These are phyloP conservation scores for Spinus olivaceus DNA, from an alignment of 2,797 vertebrate species.

Conservation along the genomic window DNA sequence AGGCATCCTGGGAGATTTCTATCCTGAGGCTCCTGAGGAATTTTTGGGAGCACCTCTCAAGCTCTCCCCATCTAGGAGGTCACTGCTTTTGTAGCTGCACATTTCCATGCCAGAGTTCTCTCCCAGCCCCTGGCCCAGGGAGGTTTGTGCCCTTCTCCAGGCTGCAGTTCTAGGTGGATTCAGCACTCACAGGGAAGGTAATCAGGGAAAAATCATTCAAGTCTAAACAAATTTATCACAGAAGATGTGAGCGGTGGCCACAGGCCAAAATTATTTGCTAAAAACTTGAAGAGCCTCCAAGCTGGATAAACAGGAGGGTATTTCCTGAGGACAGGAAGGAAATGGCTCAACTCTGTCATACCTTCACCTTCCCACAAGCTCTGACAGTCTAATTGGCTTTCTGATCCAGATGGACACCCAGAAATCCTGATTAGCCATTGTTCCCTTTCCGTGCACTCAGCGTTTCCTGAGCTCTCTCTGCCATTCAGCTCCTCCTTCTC, in stretches of 20 bases:
- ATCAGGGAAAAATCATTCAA: neutral
- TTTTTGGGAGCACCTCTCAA: neutral
- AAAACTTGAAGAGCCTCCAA: neutral
- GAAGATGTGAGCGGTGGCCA: neutral
- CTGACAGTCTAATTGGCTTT: neutral
- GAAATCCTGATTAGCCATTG: slow-evolving; percentile 46
- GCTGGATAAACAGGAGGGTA: neutral
- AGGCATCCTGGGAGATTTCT: neutral
- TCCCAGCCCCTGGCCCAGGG: neutral
- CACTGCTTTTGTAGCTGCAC: neutral
- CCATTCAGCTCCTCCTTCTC: neutral
- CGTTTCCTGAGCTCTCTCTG: neutral
- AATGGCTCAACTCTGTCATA: neutral
- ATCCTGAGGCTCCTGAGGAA: accelerated
- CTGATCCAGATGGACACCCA: neutral
- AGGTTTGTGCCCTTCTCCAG: neutral
- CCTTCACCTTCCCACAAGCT: slow-evolving; percentile 17
- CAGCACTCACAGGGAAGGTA: neutral
- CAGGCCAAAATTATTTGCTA: neutral
- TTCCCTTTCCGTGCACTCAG: neutral
- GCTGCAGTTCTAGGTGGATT: neutral
- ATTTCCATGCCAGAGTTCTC: neutral
- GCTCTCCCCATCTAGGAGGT: neutral
- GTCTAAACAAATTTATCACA: neutral
- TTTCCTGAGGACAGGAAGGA: slow-evolving; percentile 35